These are phyloP conservation scores for Tetrao urogallus DNA, from an alignment of 2,113 vertebrate species.

Conservation along the genomic window DNA sequence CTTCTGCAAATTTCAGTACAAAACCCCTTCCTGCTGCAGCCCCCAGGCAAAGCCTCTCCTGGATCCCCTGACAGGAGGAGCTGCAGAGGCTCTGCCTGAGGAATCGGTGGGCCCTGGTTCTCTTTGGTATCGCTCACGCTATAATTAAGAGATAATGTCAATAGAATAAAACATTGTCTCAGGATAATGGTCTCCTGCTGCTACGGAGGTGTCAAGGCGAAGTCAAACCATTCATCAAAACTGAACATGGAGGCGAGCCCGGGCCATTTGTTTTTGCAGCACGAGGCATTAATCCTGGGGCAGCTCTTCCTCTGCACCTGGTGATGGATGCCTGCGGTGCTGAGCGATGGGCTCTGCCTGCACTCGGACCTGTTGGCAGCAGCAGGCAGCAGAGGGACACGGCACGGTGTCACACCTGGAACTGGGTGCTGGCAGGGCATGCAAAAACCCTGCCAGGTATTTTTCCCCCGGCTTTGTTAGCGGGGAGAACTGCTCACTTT, in stretches of 20 bases:
- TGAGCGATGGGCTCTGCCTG: neutral
- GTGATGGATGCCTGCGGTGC: constrained; percentile 36
- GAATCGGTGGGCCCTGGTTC: constrained; percentile 47
- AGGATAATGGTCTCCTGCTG: constrained; percentile 71
- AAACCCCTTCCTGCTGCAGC: neutral
- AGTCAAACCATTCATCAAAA: constrained; percentile 74
- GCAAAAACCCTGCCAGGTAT: neutral
- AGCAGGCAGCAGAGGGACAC: neutral
- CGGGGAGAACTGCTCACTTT: neutral
- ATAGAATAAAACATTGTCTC: constrained; percentile 69
- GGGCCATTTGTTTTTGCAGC: constrained; percentile 58
- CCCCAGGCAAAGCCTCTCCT: neutral
- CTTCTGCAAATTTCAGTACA: neutral
- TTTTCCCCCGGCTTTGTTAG: neutral
- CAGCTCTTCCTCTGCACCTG: neutral
- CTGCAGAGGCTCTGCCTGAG: constrained; percentile 9
- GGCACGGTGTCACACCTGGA: neutral
- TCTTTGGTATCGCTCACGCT: constrained; percentile 56
- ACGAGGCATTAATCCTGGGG: constrained; percentile 53
- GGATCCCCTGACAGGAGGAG: constrained; percentile 9
- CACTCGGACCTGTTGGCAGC: neutral
- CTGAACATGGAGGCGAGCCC: constrained; percentile 26
- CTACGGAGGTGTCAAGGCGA: constrained; percentile 69
- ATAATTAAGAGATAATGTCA: constrained; percentile 81
- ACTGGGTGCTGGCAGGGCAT: neutral